Conservation (phyloP, 2,113 vertebrate genomes). For the Dicerorhinus sumatrensis region DNA sequence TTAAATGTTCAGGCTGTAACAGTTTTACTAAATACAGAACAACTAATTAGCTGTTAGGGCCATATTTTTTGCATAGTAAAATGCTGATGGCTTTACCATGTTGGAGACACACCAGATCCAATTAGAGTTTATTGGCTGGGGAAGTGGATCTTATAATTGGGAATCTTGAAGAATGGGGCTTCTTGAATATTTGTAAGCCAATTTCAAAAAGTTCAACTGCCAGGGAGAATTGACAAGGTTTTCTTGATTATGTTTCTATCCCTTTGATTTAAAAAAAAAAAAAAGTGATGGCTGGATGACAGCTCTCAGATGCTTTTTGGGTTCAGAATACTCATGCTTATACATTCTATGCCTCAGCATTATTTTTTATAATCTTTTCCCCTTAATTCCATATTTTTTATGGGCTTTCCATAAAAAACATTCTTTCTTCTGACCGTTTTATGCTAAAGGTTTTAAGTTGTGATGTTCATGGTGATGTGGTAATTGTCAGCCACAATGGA, state of each 20-base stretch:
- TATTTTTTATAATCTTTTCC: background rate
- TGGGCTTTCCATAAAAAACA: background rate
- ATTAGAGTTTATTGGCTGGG: conserved; percentile 68
- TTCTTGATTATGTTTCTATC: conserved; percentile 57
- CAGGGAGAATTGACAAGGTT: conserved; percentile 60
- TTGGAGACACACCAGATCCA: conserved; percentile 62
- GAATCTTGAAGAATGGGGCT: background rate
- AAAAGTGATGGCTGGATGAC: background rate
- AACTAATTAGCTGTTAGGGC: conserved; percentile 67
- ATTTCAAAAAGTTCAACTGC: conserved; percentile 66
- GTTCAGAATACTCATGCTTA: background rate
- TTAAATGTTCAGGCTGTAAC: conserved; percentile 58
- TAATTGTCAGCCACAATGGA: background rate
- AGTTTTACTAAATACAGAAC: conserved; percentile 55
- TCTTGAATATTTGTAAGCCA: conserved; percentile 56
- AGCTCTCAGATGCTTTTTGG: background rate
- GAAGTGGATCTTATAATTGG: conserved; percentile 57
- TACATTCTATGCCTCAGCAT: background rate
- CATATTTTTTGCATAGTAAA: conserved; percentile 76
- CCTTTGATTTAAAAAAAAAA: conserved; percentile 42
- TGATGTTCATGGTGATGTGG: background rate
- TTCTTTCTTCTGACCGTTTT: background rate
- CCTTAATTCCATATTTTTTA: background rate
- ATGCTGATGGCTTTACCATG: conserved; percentile 62
- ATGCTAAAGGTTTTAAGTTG: background rate